These are phyloP conservation scores for Eptesicus fuscus DNA, from an alignment of 2,113 vertebrate genomes.

Conservation along the genomic window DNA sequence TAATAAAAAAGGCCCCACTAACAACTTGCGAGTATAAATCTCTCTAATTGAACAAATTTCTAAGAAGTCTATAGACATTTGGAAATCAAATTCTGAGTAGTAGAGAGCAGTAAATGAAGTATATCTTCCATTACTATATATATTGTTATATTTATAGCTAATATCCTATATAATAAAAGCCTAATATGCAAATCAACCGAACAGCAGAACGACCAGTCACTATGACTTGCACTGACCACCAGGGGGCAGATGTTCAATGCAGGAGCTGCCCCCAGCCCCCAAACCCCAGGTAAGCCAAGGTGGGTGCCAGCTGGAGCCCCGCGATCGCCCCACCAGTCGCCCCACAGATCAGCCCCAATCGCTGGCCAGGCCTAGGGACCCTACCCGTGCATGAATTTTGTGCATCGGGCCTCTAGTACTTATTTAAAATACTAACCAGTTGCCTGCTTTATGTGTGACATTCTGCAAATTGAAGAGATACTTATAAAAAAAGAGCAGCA, in stretches of 20 bases:
- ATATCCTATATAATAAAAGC: too few species aligned
- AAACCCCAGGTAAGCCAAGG: too few species aligned
- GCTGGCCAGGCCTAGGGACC: too few species aligned
- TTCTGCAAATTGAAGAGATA: background rate
- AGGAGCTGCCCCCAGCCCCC: too few species aligned
- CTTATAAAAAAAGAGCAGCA: background rate
- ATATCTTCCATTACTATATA: background rate
- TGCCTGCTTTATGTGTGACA: background rate
- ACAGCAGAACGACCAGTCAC: too few species aligned
- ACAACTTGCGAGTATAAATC: background rate
- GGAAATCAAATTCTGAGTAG: background rate
- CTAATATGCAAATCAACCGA: too few species aligned
- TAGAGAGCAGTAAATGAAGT: background rate
- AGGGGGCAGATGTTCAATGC: too few species aligned
- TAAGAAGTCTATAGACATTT: background rate
- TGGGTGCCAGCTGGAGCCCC: too few species aligned
- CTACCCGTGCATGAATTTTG: too few species aligned
- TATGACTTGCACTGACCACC: too few species aligned
- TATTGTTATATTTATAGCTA: background rate
- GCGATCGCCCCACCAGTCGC: rapidly evolving
- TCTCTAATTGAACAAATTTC: background rate
- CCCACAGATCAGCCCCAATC: too few species aligned
- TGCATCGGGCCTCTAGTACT: background rate
- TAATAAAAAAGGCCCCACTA: background rate
- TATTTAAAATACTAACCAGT: background rate